Percentiles rank a stretch among this genome's conserved stretches.
Evolutionary conservation across 2,888 invertebrate species (phyloP).

Genomic region (Drosophila anomelani): DNA sequence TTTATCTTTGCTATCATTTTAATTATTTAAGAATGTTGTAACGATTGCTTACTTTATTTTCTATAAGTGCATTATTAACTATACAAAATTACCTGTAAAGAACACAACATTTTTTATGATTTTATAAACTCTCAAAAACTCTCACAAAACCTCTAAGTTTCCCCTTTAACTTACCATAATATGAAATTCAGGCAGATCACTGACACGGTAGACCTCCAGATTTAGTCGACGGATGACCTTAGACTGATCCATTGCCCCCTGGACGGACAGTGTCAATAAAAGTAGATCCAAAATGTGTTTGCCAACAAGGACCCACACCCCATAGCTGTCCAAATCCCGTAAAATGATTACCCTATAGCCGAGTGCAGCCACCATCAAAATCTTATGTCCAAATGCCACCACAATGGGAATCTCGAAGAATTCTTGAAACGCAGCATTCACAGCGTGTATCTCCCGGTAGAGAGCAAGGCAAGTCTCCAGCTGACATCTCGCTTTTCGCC

Average conservation of each 20-base stretch:
- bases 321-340: fast-evolving
- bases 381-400: background rate
- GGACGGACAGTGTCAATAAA: conserved; percentile 1
- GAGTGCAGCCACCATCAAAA: background rate
- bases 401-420: background rate
- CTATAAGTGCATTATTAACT: too few species aligned
- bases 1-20: too few species aligned
- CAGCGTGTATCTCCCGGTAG: conserved; percentile 1
- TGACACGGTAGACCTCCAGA: conserved; percentile 1
- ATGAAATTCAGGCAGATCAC: conserved; percentile 2
- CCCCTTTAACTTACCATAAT: background rate
- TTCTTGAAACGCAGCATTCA: background rate
- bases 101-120: too few species aligned
- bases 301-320: fast-evolving
- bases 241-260: conserved; percentile 2
- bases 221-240: conserved; percentile 1
- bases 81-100: too few species aligned
- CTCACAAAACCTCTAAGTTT: background rate
- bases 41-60: too few species aligned
- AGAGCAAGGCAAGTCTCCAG: conserved; percentile 5
- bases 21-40: too few species aligned
- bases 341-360: background rate
- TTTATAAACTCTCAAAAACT: too few species aligned
- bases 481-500: background rate
- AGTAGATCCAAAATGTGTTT: conserved; percentile 7